Conservation (phyloP, 1,140 invertebrate species). For the Drosophila littoralis region DNA sequence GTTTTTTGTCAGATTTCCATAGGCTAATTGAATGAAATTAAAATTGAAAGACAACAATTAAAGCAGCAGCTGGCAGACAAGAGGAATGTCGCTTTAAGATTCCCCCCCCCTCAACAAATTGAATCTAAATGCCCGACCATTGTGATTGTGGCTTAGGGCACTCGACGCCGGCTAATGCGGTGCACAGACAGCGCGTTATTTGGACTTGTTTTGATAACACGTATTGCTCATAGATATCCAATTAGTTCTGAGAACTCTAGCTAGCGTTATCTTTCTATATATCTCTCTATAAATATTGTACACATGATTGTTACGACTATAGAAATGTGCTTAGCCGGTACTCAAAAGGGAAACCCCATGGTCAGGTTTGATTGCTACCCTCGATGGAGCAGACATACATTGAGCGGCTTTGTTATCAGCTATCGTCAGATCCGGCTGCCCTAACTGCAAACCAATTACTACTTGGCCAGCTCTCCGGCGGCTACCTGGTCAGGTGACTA, state of each 20-base stretch:
- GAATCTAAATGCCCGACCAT: slow-evolving; percentile 32
- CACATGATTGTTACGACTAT: neutral
- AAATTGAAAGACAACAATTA: slow-evolving; percentile 70
- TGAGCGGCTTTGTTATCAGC: slow-evolving; percentile 35
- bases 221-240: slow-evolving; percentile 13
- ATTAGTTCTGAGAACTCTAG: slow-evolving; percentile 25
- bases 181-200: slow-evolving; percentile 39
- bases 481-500: slow-evolving; percentile 49
- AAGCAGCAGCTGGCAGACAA: slow-evolving; percentile 24
- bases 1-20: slow-evolving; percentile 69
- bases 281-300: neutral
- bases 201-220: slow-evolving; percentile 30
- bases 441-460: slow-evolving; percentile 25
- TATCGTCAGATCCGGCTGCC: slow-evolving; percentile 1
- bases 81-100: slow-evolving; percentile 40
- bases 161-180: neutral
- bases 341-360: neutral
- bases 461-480: slow-evolving; percentile 1
- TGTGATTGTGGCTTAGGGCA: slow-evolving; percentile 18
- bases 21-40: slow-evolving; percentile 76
- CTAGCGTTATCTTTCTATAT: slow-evolving; percentile 34
- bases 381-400: neutral
- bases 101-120: slow-evolving; percentile 14
- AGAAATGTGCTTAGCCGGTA: neutral
- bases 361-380: slow-evolving; percentile 1